Evolutionary conservation across 2,113 vertebrate genomes (phyloP).

Genomic region (Solea solea): DNA sequence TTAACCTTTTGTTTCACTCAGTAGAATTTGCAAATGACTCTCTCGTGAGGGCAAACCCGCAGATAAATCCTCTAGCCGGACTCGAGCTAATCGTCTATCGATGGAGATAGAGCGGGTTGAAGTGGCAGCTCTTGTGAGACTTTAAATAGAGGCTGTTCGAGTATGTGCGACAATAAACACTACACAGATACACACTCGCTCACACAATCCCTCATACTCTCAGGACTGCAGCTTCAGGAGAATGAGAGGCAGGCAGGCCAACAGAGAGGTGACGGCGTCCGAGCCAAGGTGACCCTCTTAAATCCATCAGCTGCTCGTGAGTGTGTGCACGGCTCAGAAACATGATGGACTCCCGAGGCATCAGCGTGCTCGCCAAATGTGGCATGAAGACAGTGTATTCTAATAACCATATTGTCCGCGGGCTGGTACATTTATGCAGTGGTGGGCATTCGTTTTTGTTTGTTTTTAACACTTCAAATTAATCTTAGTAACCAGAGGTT

Average conservation of each 20-base stretch:
- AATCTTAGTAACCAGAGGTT: too few relatives aligned
- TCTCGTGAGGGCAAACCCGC: conserved; percentile 30
- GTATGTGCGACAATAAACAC: conserved; percentile 15
- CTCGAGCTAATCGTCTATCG: conserved; percentile 51
- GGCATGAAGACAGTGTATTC: conserved; percentile 1
- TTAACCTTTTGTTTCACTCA: conserved; percentile 66
- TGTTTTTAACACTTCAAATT: too few relatives aligned
- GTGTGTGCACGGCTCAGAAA: conserved; percentile 1
- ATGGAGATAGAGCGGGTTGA: conserved; percentile 45
- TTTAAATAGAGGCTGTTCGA: conserved; percentile 17
- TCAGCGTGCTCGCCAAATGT: conserved; percentile 20
- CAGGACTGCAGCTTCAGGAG: conserved; percentile 38
- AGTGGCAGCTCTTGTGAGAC: conserved; percentile 15
- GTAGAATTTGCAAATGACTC: conserved; percentile 60
- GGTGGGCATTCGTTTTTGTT: too few relatives aligned
- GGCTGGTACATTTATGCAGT: too few relatives aligned
- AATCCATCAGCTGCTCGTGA: conserved; percentile 47
- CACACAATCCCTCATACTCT: conserved; percentile 29
- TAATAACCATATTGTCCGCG: neutral
- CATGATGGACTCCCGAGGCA: conserved; percentile 7
- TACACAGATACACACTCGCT: conserved; percentile 1
- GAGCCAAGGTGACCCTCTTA: conserved; percentile 72
- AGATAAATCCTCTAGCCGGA: conserved; percentile 44
- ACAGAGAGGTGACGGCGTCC: conserved; percentile 48
- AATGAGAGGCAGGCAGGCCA: conserved; percentile 30